Base-by-base conservation (phyloP, 2,113 vertebrate genomes). In the Hippolais icterina region DNA sequence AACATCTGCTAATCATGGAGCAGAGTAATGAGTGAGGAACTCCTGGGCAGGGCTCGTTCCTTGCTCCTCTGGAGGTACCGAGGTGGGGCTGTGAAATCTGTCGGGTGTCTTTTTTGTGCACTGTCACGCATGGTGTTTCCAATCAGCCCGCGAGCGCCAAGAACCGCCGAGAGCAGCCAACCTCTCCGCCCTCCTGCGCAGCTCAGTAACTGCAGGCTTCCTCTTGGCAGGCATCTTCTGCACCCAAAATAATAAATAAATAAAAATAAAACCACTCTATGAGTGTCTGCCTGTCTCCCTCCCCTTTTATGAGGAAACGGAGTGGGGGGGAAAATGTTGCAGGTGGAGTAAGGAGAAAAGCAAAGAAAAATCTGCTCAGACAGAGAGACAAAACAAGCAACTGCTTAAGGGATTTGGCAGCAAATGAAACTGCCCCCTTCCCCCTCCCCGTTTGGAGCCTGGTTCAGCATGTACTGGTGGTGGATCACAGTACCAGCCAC, bases 401-500 rank as follows among this genome's bases (percentile, higher is more conserved):
- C 86, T 80, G 66, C 82, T 74, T 50, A 80, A 84, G 87, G 83
- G 71, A 82, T 70, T 81, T 82, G 86, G 78, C 63, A 71, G 61
- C 44, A 54, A 76, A 63, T n/a, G 87, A 39, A 85, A 49, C n/a
- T 71, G 93, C 66, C 88, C 91, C 96, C 95, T 96, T 86, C 95
- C 93, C 96, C 95, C 90, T 94, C 88, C 91, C 91, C 1, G 1
- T 90, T 96, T 90, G 83, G 95, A 95, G 95, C 90, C 88, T 96
- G 90, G 92, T 95, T 96, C 94, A 95, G 90, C 95, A 7, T 95
- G 95, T 96, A 92, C 92, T 96, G 96, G 93, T 93, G 80, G 94
- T 95, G 88, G 94, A 94, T 86, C 94, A 81, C 92, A 93, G 96
- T 96, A 86, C 91, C 96, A 96, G 96, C 96, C 93, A 93, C 90